These are phyloP conservation scores for Typhlichthys eigenmanni DNA, from an alignment of 2,797 vertebrate species.

Conservation along the genomic window DNA sequence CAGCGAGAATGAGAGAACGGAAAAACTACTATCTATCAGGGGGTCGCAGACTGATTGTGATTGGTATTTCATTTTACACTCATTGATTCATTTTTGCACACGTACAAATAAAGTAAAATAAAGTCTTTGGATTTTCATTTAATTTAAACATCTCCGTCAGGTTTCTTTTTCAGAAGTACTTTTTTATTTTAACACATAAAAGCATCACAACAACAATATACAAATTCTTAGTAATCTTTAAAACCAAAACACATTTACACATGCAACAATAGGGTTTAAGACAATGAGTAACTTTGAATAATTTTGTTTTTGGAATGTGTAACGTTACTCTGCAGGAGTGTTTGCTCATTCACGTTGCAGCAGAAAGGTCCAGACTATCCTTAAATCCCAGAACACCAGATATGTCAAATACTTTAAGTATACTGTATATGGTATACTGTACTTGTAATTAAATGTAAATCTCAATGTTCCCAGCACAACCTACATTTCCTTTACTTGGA, in stretches of 20 bases:
- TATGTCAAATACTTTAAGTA: constrained; percentile 48
- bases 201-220: constrained; percentile 93
- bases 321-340: constrained; percentile 38
- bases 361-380: constrained; percentile 46
- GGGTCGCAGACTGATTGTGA: constrained; percentile 61
- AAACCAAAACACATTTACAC: constrained; percentile 91
- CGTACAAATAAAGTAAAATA: constrained; percentile 33
- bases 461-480: constrained; percentile 59
- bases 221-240: constrained; percentile 87
- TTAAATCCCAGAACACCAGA: constrained; percentile 61
- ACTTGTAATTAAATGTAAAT: constrained; percentile 59
- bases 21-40: constrained; percentile 33
- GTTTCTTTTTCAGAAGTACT: constrained; percentile 72
- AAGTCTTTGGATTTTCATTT: constrained; percentile 21
- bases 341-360: constrained; percentile 32
- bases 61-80: constrained; percentile 7
- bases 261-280: constrained; percentile 92
- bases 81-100: constrained; percentile 18
- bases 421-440: constrained; percentile 31
- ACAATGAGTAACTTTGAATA: constrained; percentile 82
- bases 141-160: constrained; percentile 56
- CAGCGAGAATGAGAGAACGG: constrained; percentile 24
- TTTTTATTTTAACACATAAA: constrained; percentile 89
- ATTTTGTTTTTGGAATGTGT: constrained; percentile 77
- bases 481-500: constrained; percentile 66